Evolutionary conservation across 2,113 vertebrate species (phyloP), one percentile per base, ranked within the genome.

Genomic region (Plestiodon gilberti): DNA sequence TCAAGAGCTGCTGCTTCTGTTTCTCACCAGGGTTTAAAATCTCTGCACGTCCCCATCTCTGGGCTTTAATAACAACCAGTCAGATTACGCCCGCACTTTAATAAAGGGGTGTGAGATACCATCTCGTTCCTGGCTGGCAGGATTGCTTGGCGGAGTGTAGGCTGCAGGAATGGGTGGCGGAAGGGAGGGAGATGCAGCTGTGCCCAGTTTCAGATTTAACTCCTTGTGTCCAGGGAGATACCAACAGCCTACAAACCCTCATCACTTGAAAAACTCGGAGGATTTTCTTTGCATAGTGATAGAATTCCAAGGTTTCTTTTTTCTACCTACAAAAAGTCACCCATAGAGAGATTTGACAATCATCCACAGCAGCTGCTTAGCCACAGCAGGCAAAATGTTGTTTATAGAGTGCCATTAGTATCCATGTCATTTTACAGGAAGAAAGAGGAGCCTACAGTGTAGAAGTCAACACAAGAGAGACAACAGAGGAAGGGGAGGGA

Each of bases 11-110:
- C 92, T 91, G 95, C 95, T 94, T 92, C 88, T 15, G 84, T 88
- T 92, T 91, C 89, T 1, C 69, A 91, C 92, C 59, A 52, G 91
- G 93, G 57, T 79, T 88, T 40, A 83, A 80, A 79, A 55, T 74
- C 82, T 84, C 82, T 73, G 81, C 82, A 79, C 69, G 69, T 78
- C 40, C 43, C 90, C 52, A 14, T 71, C 88, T 90, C 91, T 92
- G 91, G 84, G 90, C 93, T 95, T 95, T 95, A 95, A 95, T 95
- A 95, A 95, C 94, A 91, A 89, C 89, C 90, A 95, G 92, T 92
- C 93, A 95, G 95, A 95, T 95, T 86, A 94, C 65, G 92, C 89
- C 78, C 23, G 67, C 83, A 91, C 92, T 95, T 95, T 95, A 95
- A 95, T 95, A 95, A 95, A 95, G 91, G 93, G 87, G 90, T 85